Percentiles rank a stretch among this genome's conserved stretches.
These are phyloP conservation scores for Bungarus multicinctus DNA, from an alignment of 2,113 vertebrate genomes.

Conservation along the genomic window DNA sequence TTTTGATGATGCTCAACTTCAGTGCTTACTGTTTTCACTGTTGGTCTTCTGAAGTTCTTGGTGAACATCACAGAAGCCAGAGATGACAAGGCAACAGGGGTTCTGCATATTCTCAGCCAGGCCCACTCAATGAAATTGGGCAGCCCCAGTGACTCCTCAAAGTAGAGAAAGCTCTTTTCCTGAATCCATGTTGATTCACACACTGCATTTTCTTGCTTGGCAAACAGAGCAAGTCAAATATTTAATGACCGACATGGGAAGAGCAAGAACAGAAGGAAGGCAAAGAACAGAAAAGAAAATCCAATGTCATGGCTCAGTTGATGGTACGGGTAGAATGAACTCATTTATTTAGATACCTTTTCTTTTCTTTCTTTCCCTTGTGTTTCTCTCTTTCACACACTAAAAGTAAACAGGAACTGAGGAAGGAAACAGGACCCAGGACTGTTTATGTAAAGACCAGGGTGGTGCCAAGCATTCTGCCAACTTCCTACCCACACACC, in stretches of 20 bases:
- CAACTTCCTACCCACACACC: neutral
- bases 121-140: neutral
- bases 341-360: constrained; percentile 38
- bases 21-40: neutral
- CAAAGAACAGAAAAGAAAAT: constrained; percentile 17
- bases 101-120: neutral
- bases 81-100: neutral
- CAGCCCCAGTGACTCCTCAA: neutral
- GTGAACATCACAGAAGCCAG: neutral
- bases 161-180: neutral
- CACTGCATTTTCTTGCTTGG: constrained; percentile 47
- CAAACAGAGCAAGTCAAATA: constrained; percentile 46
- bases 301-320: constrained; percentile 34
- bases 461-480: constrained; percentile 39
- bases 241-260: constrained; percentile 55
- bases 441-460: constrained; percentile 40
- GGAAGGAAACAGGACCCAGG: constrained; percentile 41
- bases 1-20: neutral
- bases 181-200: constrained; percentile 33
- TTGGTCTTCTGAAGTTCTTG: neutral
- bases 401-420: constrained; percentile 51
- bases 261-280: constrained; percentile 24
- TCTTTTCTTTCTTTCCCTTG: neutral
- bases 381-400: neutral
- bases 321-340: constrained; percentile 2